phyloP scores from a whole-genome alignment of 2,113 vertebrate species.

The Indicator indicator region DNA sequence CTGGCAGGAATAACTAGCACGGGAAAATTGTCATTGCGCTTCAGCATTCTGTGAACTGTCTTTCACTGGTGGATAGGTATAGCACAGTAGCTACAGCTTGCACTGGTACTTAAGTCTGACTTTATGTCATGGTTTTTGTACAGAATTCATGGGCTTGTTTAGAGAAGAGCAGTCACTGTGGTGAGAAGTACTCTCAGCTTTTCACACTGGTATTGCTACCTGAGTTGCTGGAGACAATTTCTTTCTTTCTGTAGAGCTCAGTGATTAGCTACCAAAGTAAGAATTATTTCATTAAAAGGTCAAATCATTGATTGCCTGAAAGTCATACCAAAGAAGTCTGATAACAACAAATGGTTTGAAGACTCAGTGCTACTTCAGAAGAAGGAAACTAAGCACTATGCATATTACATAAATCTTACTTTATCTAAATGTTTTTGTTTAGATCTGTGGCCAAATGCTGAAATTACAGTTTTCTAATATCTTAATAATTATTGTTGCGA shows the following conservation, averaged over 20 bases:
- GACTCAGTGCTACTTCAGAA: neutral
- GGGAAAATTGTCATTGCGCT: neutral
- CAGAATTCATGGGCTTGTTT: neutral
- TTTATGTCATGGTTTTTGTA: neutral
- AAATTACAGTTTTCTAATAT: neutral
- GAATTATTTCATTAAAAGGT: neutral
- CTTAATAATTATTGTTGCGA: neutral
- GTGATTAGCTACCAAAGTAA: neutral
- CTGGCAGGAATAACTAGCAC: neutral
- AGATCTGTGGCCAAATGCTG: neutral
- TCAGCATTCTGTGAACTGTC: neutral
- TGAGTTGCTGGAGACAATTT: neutral
- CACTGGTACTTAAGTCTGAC: neutral
- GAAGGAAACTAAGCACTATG: neutral
- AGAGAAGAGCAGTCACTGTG: neutral
- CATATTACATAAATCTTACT: neutral
- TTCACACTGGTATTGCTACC: neutral
- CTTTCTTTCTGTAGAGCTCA: neutral
- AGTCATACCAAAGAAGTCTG: neutral
- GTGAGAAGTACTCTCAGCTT: neutral
- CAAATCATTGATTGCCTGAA: neutral
- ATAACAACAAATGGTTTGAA: neutral
- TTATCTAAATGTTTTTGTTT: neutral
- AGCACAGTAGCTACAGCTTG: accelerated
- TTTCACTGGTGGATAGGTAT: neutral